Percentiles rank a stretch among this genome's conserved stretches.
Evolutionary conservation across 2,797 vertebrate genomes (phyloP).

Genomic region (Saxicola maurus): DNA sequence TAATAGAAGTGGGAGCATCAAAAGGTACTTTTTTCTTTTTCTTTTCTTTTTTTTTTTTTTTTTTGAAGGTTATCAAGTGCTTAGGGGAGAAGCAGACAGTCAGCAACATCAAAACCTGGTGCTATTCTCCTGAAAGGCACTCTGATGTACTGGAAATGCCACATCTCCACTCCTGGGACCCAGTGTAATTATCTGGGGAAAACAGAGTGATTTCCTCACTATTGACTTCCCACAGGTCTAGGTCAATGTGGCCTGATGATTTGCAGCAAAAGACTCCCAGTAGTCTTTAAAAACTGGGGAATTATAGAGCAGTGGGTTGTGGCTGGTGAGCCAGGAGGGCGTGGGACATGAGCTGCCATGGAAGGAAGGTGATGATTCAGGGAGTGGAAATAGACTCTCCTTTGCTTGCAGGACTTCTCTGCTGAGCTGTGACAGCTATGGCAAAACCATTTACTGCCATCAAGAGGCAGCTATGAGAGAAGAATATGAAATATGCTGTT

Average conservation of each 20-base stretch:
- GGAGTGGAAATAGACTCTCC: slow-evolving; percentile 46
- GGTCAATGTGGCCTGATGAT: background rate
- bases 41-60: background rate
- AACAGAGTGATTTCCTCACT: slow-evolving; percentile 14
- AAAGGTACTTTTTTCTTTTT: background rate
- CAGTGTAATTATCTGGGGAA: slow-evolving; percentile 8
- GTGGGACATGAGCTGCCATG: slow-evolving; percentile 10
- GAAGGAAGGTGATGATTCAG: slow-evolving; percentile 45
- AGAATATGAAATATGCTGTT: slow-evolving; percentile 66
- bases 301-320: background rate
- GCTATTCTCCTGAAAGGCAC: background rate
- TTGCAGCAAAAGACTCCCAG: background rate
- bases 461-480: slow-evolving; percentile 69
- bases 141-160: background rate
- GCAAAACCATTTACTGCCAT: slow-evolving; percentile 74
- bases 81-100: background rate
- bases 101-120: slow-evolving; percentile 2
- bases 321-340: slow-evolving; percentile 2
- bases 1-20: background rate
- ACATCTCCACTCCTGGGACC: slow-evolving; percentile 2
- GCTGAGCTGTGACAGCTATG: slow-evolving; percentile 61
- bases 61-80: background rate
- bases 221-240: background rate
- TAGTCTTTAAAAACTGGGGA: background rate
- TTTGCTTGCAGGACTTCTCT: slow-evolving; percentile 56